Evolutionary conservation across 2,888 invertebrate genomes (phyloP).

Genomic region (Aquatica leii): DNA sequence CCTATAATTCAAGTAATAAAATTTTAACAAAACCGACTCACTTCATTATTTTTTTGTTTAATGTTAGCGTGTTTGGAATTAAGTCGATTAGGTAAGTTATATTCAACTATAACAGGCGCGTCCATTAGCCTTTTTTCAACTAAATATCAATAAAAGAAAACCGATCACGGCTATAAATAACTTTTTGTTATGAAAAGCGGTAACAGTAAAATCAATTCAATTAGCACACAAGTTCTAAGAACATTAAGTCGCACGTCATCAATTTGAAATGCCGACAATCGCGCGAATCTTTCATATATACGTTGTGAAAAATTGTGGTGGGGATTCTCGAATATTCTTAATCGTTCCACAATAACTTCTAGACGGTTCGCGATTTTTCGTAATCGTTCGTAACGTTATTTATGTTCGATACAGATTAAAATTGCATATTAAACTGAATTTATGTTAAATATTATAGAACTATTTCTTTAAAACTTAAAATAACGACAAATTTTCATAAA

Average conservation of each 20-base stretch:
- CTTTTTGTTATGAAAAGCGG: not conserved
- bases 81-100: not conserved
- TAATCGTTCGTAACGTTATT: no score
- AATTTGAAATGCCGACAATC: not conserved
- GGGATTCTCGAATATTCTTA: not conserved
- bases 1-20: not conserved
- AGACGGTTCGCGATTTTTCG: not conserved
- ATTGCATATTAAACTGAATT: no score
- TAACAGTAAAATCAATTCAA: not conserved
- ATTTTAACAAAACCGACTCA: not conserved
- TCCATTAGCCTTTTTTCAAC: constrained; percentile 1
- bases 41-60: not conserved
- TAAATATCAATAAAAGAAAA: not conserved
- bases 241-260: not conserved
- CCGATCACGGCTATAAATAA: constrained; percentile 14
- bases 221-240: not conserved
- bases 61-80: not conserved
- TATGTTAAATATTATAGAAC: no score
- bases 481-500: no score
- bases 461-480: no score
- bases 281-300: not conserved
- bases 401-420: no score
- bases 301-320: not conserved
- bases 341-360: not conserved
- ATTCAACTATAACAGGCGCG: constrained; percentile 23